Base-by-base conservation (phyloP, 2,888 invertebrate species). In the Mesorhabditis belari region DNA sequence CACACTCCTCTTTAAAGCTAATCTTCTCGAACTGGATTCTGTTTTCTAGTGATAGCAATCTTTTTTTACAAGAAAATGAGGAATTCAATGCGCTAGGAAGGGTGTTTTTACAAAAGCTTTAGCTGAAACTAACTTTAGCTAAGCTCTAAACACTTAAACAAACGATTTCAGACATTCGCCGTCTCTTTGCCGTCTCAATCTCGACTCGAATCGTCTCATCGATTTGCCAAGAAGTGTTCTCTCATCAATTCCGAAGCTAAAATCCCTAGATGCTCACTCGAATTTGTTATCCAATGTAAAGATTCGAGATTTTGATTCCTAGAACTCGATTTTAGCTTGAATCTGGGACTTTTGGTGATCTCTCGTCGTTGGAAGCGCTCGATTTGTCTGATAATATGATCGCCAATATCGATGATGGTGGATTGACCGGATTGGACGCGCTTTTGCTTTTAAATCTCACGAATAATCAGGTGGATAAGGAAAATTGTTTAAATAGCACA, bases 341-440 rank as follows among this genome's bases (percentile, higher is more conserved):
- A 24, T 63, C 71, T n/a, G 71, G 71, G 50, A 71, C 67, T 65
- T 71, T 69, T 55, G 27, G 55, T 4, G 64, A 63, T n/a, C 68
- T 69, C 57, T 65, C 62, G 27, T 58, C 60, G 17, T 57, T 71
- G 19, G 58, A 58, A 52, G 26, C 24, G 17, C 49, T 71, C 25
- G 69, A 71, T 51, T 50, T 71, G 9, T 64, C 67, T 9, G 65
- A 68, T 50, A 71, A 71, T 51, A 29, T 71, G 23, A 63, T 71
- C 49, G 65, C 65, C n/a, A 66, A 71, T 35, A 65, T 71, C 50
- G 68, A 71, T 55, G 71, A 71, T 52, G 67, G 64, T 2, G 65
- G 64, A 3, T 57, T 71, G 0, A 66, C 65, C 54, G 71, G 71
- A 12, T 55, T 71, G 28, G 67, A 71, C 12, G 52, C 55, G 23